These are phyloP conservation scores for Connochaetes taurinus DNA, from an alignment of 2,113 vertebrate genomes.

Conservation along the genomic window DNA sequence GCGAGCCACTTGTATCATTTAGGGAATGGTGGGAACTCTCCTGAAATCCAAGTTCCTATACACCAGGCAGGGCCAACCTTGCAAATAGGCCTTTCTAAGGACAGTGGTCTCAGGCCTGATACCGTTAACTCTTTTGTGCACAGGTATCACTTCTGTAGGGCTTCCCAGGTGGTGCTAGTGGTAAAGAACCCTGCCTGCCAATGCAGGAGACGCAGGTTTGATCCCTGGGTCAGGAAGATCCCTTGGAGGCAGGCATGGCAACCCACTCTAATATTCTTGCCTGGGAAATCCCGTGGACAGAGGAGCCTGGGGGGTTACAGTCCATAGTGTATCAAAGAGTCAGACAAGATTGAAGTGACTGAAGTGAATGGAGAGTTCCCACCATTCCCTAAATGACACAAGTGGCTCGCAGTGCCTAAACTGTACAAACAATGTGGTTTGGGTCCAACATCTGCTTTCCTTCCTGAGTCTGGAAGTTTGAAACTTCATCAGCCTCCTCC, in stretches of 20 bases:
- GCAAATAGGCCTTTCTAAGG: background rate
- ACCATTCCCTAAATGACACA: background rate
- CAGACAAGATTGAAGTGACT: background rate
- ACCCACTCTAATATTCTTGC: background rate
- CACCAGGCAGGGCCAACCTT: background rate
- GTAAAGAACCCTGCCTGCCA: background rate
- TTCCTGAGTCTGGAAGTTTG: background rate
- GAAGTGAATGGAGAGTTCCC: background rate
- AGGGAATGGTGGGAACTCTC: background rate
- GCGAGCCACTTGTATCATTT: background rate
- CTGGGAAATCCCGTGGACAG: background rate
- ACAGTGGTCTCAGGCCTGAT: background rate
- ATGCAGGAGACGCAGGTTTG: background rate
- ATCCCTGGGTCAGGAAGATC: background rate
- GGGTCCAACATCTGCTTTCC: background rate
- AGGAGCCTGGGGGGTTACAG: background rate
- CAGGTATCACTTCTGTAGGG: background rate
- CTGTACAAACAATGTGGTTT: background rate
- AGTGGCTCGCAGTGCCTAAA: background rate
- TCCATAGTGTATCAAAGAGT: background rate
- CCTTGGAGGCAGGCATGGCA: background rate
- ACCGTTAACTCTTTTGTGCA: background rate
- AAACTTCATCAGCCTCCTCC: background rate
- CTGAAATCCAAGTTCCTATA: background rate
- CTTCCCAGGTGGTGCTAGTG: background rate